Evolutionary conservation across 2,888 invertebrate genomes (phyloP).

Genomic region (Cyrtodaria siliqua): DNA sequence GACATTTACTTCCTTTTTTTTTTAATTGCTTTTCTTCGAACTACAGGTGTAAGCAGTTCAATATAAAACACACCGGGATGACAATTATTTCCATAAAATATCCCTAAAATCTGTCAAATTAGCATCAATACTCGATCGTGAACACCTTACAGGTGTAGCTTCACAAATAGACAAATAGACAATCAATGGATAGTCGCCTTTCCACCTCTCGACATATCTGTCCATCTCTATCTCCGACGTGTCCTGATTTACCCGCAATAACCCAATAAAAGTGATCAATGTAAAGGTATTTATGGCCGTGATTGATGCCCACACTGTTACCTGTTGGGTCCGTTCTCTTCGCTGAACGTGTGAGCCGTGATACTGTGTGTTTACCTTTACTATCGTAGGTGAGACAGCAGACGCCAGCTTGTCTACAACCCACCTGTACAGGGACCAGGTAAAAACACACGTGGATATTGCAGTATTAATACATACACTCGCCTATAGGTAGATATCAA

Average conservation of each 20-base stretch:
- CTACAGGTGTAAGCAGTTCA: conserved; percentile 48
- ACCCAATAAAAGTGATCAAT: conserved; percentile 15
- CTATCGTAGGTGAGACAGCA: conserved; percentile 38
- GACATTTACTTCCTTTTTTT: no score
- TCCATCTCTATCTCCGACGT: no score
- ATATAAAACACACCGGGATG: conserved; percentile 29
- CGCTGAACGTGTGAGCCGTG: conserved; percentile 53
- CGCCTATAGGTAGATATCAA: no score
- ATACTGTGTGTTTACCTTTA: conserved; percentile 58
- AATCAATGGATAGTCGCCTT: conserved; percentile 9
- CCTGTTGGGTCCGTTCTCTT: conserved; percentile 40
- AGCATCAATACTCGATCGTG: conserved; percentile 43
- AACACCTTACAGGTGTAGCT: not conserved
- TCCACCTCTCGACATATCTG: not conserved
- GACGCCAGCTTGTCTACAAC: conserved; percentile 67
- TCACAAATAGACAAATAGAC: no score
- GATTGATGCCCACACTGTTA: conserved; percentile 49
- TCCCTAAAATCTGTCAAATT: conserved; percentile 48
- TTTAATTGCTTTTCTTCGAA: conserved; percentile 1
- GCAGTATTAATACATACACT: not conserved
- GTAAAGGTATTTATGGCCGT: conserved; percentile 49
- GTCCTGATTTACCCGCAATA: conserved; percentile 22
- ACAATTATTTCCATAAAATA: conserved; percentile 23
- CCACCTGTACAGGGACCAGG: conserved; percentile 60
- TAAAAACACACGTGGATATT: conserved; percentile 39